Percentiles rank a stretch among this genome's conserved stretches.
These are phyloP conservation scores for Zosterops borbonicus DNA, from an alignment of 2,113 vertebrate species.

Conservation along the genomic window DNA sequence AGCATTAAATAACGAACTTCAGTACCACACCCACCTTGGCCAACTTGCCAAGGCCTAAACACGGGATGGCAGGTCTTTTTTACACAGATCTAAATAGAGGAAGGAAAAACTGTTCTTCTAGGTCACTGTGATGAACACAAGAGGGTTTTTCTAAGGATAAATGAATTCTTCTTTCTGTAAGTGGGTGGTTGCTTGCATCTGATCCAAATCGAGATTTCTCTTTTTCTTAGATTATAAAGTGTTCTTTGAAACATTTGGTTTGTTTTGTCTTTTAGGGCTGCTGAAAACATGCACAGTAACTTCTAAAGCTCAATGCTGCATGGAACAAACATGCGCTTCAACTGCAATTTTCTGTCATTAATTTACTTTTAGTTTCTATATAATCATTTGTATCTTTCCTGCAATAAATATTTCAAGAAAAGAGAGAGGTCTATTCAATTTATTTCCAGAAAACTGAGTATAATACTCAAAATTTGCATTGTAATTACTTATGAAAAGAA, in stretches of 20 bases:
- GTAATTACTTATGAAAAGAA: slow-evolving; percentile 67
- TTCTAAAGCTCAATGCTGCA: not conserved
- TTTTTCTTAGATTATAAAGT: not conserved
- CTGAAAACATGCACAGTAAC: not conserved
- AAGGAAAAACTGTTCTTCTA: not conserved
- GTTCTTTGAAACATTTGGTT: not conserved
- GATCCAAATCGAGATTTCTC: not conserved
- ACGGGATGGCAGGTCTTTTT: not conserved
- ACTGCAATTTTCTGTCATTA: slow-evolving; percentile 32
- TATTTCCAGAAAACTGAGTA: slow-evolving; percentile 55
- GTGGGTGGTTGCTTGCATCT: not conserved
- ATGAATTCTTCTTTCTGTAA: not conserved
- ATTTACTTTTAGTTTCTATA: slow-evolving; percentile 36
- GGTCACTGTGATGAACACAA: not conserved
- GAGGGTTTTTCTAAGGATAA: not conserved
- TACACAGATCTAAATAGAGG: not conserved
- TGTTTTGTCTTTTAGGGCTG: not conserved
- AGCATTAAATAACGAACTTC: not conserved
- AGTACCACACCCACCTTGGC: not conserved
- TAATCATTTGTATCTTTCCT: slow-evolving; percentile 53
- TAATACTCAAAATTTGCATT: slow-evolving; percentile 68
- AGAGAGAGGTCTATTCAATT: not conserved
- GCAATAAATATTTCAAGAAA: not conserved
- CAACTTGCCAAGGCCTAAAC: not conserved
- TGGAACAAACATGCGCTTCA: slow-evolving; percentile 34